Evolutionary conservation across 1,140 invertebrate species (phyloP).

Genomic region (Argopecten irradians): DNA sequence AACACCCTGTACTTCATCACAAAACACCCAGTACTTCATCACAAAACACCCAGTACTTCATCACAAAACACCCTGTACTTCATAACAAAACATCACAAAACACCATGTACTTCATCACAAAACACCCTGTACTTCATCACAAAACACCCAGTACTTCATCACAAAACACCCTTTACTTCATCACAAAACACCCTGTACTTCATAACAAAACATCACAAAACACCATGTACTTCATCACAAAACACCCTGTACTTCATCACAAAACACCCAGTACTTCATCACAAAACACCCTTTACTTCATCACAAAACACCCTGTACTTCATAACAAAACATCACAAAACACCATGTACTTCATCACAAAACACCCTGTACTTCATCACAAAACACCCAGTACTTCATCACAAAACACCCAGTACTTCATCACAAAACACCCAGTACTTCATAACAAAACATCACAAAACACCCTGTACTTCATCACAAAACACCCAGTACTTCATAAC

Average conservation of each 20-base stretch:
- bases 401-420: neutral
- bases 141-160: neutral
- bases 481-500: neutral
- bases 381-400: neutral
- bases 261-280: no score
- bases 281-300: no score
- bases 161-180: no score
- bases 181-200: neutral
- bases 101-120: neutral
- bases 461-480: neutral
- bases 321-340: no score
- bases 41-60: no score
- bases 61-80: neutral
- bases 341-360: neutral
- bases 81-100: no score
- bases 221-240: no score
- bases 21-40: no score
- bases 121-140: no score
- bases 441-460: neutral
- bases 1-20: no score
- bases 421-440: neutral
- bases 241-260: no score
- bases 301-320: no score
- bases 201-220: neutral
- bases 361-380: neutral